A percentile compares a stretch with the other conserved stretches of the same genome.
Evolutionary conservation across 2,888 invertebrate genomes (phyloP).

Genomic region (Thera obeliscata): DNA sequence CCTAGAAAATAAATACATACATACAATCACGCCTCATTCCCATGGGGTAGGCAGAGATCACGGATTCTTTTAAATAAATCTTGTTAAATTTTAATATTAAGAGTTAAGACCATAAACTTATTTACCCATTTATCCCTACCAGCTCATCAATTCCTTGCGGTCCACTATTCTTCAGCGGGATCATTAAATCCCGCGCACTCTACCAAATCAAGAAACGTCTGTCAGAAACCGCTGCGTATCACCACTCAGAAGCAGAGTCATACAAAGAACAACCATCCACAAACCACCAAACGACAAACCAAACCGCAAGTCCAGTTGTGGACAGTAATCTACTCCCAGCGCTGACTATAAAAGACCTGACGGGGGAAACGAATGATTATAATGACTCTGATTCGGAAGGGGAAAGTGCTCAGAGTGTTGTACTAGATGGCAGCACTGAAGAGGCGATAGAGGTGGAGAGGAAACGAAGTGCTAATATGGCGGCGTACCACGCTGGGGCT

Average conservation of each 20-base stretch:
- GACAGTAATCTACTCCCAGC: constrained; percentile 54
- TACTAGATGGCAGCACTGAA: constrained; percentile 32
- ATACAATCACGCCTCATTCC: no score
- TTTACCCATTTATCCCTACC: background rate
- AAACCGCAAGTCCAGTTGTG: constrained; percentile 25
- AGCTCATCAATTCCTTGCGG: constrained; percentile 61
- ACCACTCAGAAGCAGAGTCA: constrained; percentile 54
- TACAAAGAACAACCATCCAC: constrained; percentile 42
- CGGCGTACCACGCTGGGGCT: constrained; percentile 62
- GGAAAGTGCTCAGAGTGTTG: constrained; percentile 36
- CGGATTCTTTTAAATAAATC: no score
- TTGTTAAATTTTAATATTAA: no score
- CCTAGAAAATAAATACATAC: no score
- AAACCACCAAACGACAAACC: constrained; percentile 23
- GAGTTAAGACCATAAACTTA: background rate
- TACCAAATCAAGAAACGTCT: constrained; percentile 65
- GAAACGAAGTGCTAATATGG: constrained; percentile 48
- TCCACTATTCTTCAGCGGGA: constrained; percentile 74
- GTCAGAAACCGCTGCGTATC: constrained; percentile 62
- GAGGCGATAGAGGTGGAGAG: constrained; percentile 39
- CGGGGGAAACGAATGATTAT: constrained; percentile 42
- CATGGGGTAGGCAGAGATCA: no score
- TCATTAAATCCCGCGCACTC: constrained; percentile 69
- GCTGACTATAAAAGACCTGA: constrained; percentile 52
- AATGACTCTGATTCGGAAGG: constrained; percentile 46